phyloP scores from a whole-genome alignment of 2,888 invertebrate genomes.

The Drosophila neonasuta region DNA sequence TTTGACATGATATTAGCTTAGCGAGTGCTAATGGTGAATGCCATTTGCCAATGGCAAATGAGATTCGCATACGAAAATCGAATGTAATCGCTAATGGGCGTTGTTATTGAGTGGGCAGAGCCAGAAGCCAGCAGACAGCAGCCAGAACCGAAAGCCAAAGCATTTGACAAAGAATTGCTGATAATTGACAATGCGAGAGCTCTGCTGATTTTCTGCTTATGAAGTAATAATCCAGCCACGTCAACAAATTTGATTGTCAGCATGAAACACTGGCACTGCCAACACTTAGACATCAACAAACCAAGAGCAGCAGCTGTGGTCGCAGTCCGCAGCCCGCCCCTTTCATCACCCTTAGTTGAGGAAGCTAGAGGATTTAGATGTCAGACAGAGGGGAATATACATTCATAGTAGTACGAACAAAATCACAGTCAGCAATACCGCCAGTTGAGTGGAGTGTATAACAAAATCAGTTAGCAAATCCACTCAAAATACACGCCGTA shows the following conservation, averaged over 20 bases:
- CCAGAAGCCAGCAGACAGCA: constrained; percentile 16
- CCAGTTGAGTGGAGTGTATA: constrained; percentile 58
- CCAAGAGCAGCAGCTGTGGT: constrained; percentile 20
- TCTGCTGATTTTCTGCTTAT: constrained; percentile 67
- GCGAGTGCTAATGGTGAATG: constrained; percentile 64
- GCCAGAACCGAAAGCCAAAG: constrained; percentile 23
- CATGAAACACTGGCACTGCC: constrained; percentile 58
- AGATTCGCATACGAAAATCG: constrained; percentile 71
- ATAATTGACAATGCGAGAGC: constrained; percentile 70
- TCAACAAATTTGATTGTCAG: constrained; percentile 78
- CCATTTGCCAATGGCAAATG: constrained; percentile 71
- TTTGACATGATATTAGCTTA: constrained; percentile 70
- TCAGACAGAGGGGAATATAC: constrained; percentile 17
- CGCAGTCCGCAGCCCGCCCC: neutral
- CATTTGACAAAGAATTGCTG: constrained; percentile 69
- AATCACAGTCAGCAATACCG: constrained; percentile 64
- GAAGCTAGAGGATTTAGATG: constrained; percentile 14
- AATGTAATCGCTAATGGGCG: constrained; percentile 71
- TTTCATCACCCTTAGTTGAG: neutral
- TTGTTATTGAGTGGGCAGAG: constrained; percentile 49
- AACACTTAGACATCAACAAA: constrained; percentile 49
- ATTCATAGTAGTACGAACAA: constrained; percentile 15
- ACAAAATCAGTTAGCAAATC: constrained; percentile 78
- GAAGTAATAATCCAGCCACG: constrained; percentile 78
- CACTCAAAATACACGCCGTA: constrained; percentile 73